Percentiles rank a stretch among this genome's conserved stretches.
Conservation (phyloP, 2,888 invertebrate genomes). For the Epiperipatus broadwayi region DNA sequence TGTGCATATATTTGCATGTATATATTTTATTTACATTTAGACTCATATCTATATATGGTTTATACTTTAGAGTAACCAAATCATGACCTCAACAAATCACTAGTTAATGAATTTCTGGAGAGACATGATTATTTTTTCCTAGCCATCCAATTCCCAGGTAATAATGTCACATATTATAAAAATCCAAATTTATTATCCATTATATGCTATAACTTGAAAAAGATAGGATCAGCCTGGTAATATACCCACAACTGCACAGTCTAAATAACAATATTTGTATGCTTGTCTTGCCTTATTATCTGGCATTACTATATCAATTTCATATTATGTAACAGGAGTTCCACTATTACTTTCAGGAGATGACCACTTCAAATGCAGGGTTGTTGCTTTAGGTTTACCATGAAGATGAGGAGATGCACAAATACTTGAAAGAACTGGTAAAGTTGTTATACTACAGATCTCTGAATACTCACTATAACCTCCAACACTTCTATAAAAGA, state of each 20-base stretch:
- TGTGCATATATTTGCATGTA: too few relatives aligned
- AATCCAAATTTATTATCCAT: too few relatives aligned
- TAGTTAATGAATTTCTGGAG: too few relatives aligned
- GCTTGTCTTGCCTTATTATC: conserved; percentile 40
- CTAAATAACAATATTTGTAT: conserved; percentile 50
- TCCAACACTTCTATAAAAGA: too few relatives aligned
- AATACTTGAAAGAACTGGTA: conserved; percentile 50
- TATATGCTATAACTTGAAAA: conserved; percentile 53
- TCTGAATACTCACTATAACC: too few relatives aligned
- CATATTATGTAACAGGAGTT: conserved; percentile 51
- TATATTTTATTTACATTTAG: too few relatives aligned
- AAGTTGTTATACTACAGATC: conserved; percentile 52
- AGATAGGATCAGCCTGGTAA: conserved; percentile 54
- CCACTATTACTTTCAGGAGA: conserved; percentile 55
- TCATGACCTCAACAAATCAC: too few relatives aligned
- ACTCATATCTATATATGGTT: too few relatives aligned
- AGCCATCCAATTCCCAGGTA: too few relatives aligned
- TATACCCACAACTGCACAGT: conserved; percentile 54
- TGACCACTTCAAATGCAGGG: conserved; percentile 35
- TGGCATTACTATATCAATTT: conserved; percentile 45
- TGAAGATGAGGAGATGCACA: conserved; percentile 46
- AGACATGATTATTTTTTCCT: too few relatives aligned
- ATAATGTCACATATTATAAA: too few relatives aligned
- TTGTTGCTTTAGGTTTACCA: conserved; percentile 48
- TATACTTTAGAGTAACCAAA: too few relatives aligned